phyloP scores from a whole-genome alignment of 2,888 invertebrate species.

The Galeruca laticollis region DNA sequence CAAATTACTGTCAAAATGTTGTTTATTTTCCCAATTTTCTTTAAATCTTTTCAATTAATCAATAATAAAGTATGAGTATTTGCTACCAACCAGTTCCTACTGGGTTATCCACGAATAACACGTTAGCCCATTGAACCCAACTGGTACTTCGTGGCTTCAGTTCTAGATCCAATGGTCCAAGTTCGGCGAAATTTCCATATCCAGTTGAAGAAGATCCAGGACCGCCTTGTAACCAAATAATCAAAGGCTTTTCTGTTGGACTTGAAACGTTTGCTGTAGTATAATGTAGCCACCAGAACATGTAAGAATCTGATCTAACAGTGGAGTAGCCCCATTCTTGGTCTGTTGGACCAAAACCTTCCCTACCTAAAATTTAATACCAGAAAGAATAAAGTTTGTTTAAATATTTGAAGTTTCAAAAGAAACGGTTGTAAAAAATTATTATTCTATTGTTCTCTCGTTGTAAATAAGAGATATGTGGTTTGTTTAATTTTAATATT shows the following conservation, averaged over 20 bases:
- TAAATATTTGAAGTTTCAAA: no score
- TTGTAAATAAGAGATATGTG: no score
- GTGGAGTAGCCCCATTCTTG: slow-evolving; percentile 73
- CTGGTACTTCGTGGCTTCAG: slow-evolving; percentile 68
- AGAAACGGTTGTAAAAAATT: no score
- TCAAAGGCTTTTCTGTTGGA: slow-evolving; percentile 77
- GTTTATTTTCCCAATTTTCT: no score
- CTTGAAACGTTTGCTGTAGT: slow-evolving; percentile 71
- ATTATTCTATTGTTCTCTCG: no score
- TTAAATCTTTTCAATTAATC: no score
- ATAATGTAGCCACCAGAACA: slow-evolving; percentile 81
- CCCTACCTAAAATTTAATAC: not conserved
- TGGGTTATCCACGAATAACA: slow-evolving; percentile 91
- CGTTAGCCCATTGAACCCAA: slow-evolving; percentile 74
- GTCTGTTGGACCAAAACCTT: slow-evolving; percentile 44
- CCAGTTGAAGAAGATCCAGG: slow-evolving; percentile 72
- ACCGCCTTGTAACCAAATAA: slow-evolving; percentile 79
- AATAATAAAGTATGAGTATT: no score
- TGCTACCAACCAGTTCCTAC: slow-evolving; percentile 76
- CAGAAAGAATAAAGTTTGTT: no score
- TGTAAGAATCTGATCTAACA: slow-evolving; percentile 70
- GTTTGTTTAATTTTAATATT: no score
- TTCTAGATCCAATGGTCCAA: slow-evolving; percentile 54
- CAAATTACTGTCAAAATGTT: no score
- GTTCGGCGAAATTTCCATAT: slow-evolving; percentile 81